Conservation (phyloP, 2,113 vertebrate species). For the Smithornis capensis region DNA sequence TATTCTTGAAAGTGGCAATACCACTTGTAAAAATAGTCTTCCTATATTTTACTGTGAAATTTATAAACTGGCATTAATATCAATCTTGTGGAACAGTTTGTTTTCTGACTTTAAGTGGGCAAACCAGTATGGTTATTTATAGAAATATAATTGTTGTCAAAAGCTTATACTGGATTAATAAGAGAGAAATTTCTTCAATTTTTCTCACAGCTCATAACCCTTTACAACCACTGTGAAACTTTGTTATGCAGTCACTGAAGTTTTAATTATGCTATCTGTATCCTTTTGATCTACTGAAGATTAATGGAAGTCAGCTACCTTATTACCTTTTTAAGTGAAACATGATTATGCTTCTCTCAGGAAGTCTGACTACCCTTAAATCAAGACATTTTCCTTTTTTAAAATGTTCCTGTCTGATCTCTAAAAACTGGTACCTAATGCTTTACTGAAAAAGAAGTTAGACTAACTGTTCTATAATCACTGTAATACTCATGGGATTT, state of each 20-base stretch:
- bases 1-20: background rate
- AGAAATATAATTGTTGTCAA: background rate
- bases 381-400: background rate
- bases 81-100: background rate
- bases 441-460: slow-evolving; percentile 27
- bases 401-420: background rate
- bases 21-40: background rate
- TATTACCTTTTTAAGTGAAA: slow-evolving; percentile 51
- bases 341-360: background rate
- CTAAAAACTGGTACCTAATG: slow-evolving; percentile 6
- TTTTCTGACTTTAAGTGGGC: slow-evolving; percentile 13
- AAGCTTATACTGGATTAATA: background rate
- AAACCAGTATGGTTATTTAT: background rate
- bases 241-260: background rate
- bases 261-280: slow-evolving; percentile 42
- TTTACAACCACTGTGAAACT: slow-evolving; percentile 13
- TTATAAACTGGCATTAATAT: background rate
- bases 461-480: background rate
- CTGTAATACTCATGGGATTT: background rate
- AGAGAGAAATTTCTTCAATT: background rate
- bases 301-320: slow-evolving; percentile 43
- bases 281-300: slow-evolving; percentile 24
- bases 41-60: background rate
- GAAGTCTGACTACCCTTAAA: slow-evolving; percentile 8
- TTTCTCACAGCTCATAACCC: background rate